Evolutionary conservation across 2,113 vertebrate species (phyloP).

Genomic region (Seriola quinqueradiata): DNA sequence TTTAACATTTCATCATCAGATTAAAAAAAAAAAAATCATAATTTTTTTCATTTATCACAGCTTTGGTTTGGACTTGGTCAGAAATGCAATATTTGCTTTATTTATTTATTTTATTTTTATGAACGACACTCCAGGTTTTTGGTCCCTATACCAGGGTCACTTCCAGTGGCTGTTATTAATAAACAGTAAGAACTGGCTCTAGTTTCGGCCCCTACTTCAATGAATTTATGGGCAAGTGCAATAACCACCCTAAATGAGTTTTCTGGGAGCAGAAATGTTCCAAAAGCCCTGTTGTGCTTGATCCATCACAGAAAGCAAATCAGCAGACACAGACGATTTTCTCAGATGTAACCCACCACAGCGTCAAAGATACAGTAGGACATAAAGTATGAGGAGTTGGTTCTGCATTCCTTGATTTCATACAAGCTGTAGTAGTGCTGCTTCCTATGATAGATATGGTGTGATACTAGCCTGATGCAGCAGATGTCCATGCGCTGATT

Average conservation of each 20-base stretch:
- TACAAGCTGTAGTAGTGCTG: constrained; percentile 24
- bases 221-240: background rate
- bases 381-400: background rate
- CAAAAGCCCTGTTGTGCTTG: constrained; percentile 15
- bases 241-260: background rate
- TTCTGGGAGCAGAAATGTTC: background rate
- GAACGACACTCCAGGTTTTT: constrained; percentile 29
- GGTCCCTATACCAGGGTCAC: constrained; percentile 26
- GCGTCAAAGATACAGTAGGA: constrained; percentile 9
- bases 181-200: background rate
- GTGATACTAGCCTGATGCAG: constrained; percentile 31
- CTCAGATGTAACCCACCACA: constrained; percentile 19
- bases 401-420: constrained; percentile 10
- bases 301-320: constrained; percentile 26
- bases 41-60: constrained; percentile 20
- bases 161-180: background rate
- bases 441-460: constrained; percentile 29
- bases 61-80: constrained; percentile 59
- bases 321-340: background rate
- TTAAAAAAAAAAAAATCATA: background rate
- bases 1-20: background rate
- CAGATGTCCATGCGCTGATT: constrained; percentile 37
- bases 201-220: background rate
- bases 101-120: background rate
- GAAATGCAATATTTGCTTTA: background rate